These are phyloP conservation scores for Anomalospiza imberbis DNA, from an alignment of 2,797 vertebrate genomes.

Conservation along the genomic window DNA sequence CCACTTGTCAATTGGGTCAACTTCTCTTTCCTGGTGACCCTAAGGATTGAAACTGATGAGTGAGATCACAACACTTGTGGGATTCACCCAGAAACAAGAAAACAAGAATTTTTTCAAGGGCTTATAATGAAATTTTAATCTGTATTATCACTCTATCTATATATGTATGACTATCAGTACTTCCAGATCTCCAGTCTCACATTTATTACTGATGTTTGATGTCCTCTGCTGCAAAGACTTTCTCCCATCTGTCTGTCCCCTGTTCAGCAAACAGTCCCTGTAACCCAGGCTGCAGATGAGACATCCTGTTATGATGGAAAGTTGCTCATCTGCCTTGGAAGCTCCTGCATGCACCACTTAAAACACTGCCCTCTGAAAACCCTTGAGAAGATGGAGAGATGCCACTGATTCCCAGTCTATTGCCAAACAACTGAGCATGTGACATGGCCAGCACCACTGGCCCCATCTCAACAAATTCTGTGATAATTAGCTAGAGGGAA, in stretches of 20 bases:
- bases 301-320: neutral
- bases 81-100: too few relatives aligned
- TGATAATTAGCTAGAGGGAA: neutral
- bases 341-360: neutral
- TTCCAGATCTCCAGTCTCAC: neutral
- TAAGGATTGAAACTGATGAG: neutral
- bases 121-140: neutral
- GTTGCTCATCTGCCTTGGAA: neutral
- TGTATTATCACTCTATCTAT: neutral
- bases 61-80: neutral
- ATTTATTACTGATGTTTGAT: neutral
- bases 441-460: neutral
- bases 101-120: neutral
- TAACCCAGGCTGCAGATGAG: neutral
- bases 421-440: neutral
- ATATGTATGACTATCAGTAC: neutral
- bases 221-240: neutral
- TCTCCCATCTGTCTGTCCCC: neutral
- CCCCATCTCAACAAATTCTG: neutral
- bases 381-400: neutral
- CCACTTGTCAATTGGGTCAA: neutral
- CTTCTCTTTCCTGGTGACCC: neutral
- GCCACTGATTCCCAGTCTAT: neutral
- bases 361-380: neutral
- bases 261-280: neutral